Evolutionary conservation across 1,140 invertebrate species (phyloP).

Genomic region (Philotrypesis tridentata): DNA sequence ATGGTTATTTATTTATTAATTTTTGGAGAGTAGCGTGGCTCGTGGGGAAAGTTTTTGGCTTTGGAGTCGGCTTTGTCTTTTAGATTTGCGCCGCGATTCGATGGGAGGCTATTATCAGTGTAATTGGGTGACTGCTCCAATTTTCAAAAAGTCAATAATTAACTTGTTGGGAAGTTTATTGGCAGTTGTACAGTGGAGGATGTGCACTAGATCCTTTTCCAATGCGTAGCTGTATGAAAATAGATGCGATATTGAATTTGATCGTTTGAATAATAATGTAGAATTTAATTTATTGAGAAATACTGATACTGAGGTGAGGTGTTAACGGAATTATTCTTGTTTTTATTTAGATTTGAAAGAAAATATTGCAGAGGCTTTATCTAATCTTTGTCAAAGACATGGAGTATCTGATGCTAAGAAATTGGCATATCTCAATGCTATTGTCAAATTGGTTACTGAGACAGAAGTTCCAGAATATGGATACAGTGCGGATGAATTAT

Average conservation of each 20-base stretch:
- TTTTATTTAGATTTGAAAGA: slow-evolving; percentile 74
- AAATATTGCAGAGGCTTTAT: slow-evolving; percentile 78
- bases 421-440: slow-evolving; percentile 86
- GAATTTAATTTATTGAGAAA: no score
- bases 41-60: background rate
- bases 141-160: background rate
- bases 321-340: slow-evolving; percentile 12
- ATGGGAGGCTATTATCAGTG: background rate
- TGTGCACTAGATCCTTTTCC: no score
- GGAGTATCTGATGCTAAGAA: slow-evolving; percentile 80
- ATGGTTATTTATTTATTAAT: background rate
- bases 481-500: slow-evolving; percentile 84
- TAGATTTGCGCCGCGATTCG: background rate
- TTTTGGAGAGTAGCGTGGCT: background rate
- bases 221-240: background rate
- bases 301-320: no score
- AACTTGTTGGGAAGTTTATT: background rate
- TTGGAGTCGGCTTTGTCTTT: background rate
- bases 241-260: no score
- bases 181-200: background rate
- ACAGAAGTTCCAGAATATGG: slow-evolving; percentile 79
- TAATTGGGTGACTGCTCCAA: background rate
- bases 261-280: no score
- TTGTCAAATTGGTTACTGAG: slow-evolving; percentile 84
- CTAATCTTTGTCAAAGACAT: slow-evolving; percentile 76